phyloP scores from a whole-genome alignment of 2,797 vertebrate species.

The Notolepis coatsorum region DNA sequence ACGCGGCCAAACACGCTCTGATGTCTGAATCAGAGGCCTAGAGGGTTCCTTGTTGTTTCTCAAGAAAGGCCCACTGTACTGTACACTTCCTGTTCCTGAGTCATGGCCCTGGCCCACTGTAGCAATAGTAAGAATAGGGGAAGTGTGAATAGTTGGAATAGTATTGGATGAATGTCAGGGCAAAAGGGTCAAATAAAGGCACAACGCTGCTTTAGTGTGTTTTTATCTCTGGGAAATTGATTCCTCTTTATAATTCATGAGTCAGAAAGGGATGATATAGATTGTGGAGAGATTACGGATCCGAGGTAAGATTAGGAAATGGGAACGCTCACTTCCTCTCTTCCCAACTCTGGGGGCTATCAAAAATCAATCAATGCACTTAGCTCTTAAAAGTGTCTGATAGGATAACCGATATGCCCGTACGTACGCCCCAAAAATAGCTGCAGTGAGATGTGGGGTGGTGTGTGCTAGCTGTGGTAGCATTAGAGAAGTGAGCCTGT shows the following conservation, averaged over 20 bases:
- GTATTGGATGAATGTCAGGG: conserved; percentile 13
- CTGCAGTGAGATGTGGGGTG: conserved; percentile 35
- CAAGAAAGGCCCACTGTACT: conserved; percentile 17
- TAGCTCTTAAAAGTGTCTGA: conserved; percentile 79
- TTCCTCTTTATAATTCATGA: conserved; percentile 78
- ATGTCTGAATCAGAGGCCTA: conserved; percentile 36
- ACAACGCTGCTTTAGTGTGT: conserved; percentile 62
- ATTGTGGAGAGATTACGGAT: conserved; percentile 72
- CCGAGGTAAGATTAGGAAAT: conserved; percentile 73
- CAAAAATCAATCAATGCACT: conserved; percentile 82
- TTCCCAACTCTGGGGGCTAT: conserved; percentile 70
- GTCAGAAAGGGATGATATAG: conserved; percentile 69
- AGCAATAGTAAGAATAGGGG: not conserved
- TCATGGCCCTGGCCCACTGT: conserved; percentile 12
- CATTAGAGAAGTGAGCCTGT: conserved; percentile 17
- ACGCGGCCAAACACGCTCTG: not conserved
- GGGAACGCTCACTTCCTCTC: conserved; percentile 66
- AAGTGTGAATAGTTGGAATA: conserved; percentile 6
- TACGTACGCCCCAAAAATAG: conserved; percentile 74
- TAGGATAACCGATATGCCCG: conserved; percentile 69
- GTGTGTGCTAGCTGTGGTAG: conserved; percentile 30
- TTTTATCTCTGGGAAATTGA: conserved; percentile 71
- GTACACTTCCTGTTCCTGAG: conserved; percentile 20
- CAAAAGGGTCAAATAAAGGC: conserved; percentile 43
- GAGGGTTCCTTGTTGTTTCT: conserved; percentile 30